These are phyloP conservation scores for Tenthredo mesomela DNA, from an alignment of 2,888 invertebrate species.

Conservation along the genomic window DNA sequence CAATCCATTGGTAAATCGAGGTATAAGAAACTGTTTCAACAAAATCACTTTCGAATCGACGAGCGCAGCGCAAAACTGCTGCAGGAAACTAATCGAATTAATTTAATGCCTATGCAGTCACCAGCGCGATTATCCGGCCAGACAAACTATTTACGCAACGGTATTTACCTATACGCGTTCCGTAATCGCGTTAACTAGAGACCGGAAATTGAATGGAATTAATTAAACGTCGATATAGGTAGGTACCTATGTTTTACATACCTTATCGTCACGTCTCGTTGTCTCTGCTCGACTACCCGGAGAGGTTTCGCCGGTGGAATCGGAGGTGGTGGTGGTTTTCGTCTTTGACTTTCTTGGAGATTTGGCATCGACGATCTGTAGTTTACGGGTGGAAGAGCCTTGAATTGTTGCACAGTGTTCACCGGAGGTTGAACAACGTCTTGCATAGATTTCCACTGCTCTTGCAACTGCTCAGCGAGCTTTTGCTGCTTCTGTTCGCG, in stretches of 20 bases:
- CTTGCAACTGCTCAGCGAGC: conserved; percentile 73
- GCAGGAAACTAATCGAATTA: conserved; percentile 7
- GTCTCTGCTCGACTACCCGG: conserved; percentile 75
- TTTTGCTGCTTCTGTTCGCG: conserved; percentile 79
- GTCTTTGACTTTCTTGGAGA: conserved; percentile 78
- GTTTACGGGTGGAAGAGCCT: conserved; percentile 74
- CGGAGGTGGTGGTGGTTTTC: conserved; percentile 78
- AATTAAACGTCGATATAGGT: neutral
- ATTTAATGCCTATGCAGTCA: neutral
- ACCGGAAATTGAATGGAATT: conserved; percentile 37
- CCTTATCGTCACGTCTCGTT: conserved; percentile 74
- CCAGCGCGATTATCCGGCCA: conserved; percentile 11
- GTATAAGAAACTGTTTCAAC: neutral
- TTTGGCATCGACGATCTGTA: conserved; percentile 82
- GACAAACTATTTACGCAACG: conserved; percentile 28
- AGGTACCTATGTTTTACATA: conserved; percentile 52
- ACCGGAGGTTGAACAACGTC: conserved; percentile 79
- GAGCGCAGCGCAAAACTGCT: neutral
- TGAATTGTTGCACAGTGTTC: conserved; percentile 56
- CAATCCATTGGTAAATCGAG: conserved; percentile 29
- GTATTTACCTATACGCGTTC: neutral
- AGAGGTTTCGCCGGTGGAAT: conserved; percentile 82
- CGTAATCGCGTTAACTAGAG: conserved; percentile 1
- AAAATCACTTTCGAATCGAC: neutral
- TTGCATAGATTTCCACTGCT: conserved; percentile 81